Conservation (phyloP, 2,113 vertebrate genomes). For the Phocoena phocoena region DNA sequence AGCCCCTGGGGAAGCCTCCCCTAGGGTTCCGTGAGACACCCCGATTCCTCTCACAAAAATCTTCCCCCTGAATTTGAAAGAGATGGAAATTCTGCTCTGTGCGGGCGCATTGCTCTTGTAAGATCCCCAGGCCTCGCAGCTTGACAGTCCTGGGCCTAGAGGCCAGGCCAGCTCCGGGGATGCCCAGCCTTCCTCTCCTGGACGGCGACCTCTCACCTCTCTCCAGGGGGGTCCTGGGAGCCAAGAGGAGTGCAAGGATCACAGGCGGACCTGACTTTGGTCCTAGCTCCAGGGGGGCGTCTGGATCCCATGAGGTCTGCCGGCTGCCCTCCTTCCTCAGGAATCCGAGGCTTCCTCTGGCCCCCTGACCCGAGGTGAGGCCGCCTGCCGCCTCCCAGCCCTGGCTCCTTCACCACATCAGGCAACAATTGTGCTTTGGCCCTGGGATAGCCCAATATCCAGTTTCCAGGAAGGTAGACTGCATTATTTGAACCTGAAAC, state of each 20-base stretch:
- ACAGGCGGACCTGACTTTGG: neutral
- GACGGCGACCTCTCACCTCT: neutral
- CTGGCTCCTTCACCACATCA: neutral
- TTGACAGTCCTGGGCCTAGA: neutral
- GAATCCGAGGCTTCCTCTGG: neutral
- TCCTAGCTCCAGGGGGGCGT: accelerated
- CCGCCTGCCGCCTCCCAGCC: neutral
- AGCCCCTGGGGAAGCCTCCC: neutral
- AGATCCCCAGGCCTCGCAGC: neutral
- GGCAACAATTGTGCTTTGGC: neutral
- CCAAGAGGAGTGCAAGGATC: neutral
- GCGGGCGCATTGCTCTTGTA: accelerated
- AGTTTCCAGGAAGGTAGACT: slow-evolving; percentile 12
- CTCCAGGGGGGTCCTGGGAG: neutral
- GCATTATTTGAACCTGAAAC: neutral
- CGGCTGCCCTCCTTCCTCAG: neutral
- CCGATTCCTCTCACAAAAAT: neutral
- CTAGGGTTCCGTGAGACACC: neutral
- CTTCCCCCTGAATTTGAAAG: neutral
- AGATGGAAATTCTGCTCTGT: neutral
- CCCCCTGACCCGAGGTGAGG: neutral
- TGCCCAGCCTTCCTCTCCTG: neutral
- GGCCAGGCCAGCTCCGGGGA: neutral
- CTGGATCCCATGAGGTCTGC: neutral
- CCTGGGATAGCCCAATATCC: neutral